Conservation (phyloP, 2,888 invertebrate genomes). For the Horisme vitalbata region DNA sequence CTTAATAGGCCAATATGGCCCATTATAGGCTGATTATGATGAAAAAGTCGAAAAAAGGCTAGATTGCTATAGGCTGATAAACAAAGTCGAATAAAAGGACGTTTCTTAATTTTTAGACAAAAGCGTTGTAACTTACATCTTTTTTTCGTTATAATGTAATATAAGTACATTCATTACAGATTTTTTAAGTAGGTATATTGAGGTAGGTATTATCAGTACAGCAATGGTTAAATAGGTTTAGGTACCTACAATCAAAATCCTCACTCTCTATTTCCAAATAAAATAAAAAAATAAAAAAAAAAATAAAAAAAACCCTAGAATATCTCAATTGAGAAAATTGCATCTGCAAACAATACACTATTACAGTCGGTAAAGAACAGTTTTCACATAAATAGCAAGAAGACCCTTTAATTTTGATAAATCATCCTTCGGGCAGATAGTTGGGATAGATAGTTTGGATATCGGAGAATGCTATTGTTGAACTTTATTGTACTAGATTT, state of each 20-base stretch:
- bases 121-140: too few relatives aligned
- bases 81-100: too few relatives aligned
- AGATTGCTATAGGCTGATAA: too few relatives aligned
- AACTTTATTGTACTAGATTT: background rate
- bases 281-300: too few relatives aligned
- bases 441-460: background rate
- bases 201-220: background rate
- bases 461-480: background rate
- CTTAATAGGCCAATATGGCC: too few relatives aligned
- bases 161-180: too few relatives aligned
- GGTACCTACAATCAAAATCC: background rate
- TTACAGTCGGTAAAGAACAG: constrained; percentile 13
- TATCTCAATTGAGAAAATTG: constrained; percentile 23
- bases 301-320: too few relatives aligned
- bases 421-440: constrained; percentile 12
- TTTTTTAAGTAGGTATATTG: too few relatives aligned
- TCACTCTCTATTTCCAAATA: constrained; percentile 13
- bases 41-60: too few relatives aligned
- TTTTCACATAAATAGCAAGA: constrained; percentile 15
- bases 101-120: too few relatives aligned
- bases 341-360: constrained; percentile 13
- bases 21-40: too few relatives aligned
- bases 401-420: constrained; percentile 11
- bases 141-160: too few relatives aligned
- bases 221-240: background rate